A percentile compares a stretch with the other conserved stretches of the same genome.
Evolutionary conservation across 2,888 invertebrate genomes (phyloP).

Genomic region (Drosophila longiperda): DNA sequence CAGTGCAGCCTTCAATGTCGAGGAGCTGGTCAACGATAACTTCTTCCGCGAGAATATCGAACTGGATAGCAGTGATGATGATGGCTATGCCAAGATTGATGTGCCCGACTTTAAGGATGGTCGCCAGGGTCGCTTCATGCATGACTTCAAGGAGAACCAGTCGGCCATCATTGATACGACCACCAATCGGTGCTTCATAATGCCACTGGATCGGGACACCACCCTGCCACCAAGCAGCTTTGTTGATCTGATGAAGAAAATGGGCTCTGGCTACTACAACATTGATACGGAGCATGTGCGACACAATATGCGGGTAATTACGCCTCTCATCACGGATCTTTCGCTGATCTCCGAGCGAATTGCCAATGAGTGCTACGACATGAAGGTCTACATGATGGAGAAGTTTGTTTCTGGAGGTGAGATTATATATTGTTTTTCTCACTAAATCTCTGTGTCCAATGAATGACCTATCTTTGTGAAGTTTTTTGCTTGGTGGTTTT

Average conservation of each 20-base stretch:
- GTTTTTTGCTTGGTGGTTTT: background rate
- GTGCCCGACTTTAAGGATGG: constrained; percentile 94
- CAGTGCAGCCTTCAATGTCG: constrained; percentile 33
- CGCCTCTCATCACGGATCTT: constrained; percentile 89
- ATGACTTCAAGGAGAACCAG: constrained; percentile 93
- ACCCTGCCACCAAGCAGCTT: constrained; percentile 92
- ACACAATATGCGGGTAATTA: constrained; percentile 90
- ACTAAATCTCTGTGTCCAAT: background rate
- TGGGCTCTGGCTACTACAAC: constrained; percentile 92
- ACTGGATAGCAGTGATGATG: constrained; percentile 88
- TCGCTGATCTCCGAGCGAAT: constrained; percentile 89
- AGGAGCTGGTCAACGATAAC: constrained; percentile 78
- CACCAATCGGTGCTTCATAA: constrained; percentile 93
- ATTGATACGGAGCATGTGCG: constrained; percentile 92
- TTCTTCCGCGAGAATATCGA: constrained; percentile 93
- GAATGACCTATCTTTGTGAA: background rate
- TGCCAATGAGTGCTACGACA: constrained; percentile 88
- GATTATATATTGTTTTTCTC: background rate
- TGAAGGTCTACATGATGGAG: constrained; percentile 91
- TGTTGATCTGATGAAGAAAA: constrained; percentile 91
- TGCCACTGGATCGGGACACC: constrained; percentile 92
- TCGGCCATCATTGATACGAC: constrained; percentile 92
- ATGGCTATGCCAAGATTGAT: constrained; percentile 92
- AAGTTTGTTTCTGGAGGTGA: constrained; percentile 88
- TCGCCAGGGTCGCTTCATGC: constrained; percentile 93